These are phyloP conservation scores for Callinectes sapidus DNA, from an alignment of 2,888 invertebrate genomes.

Conservation along the genomic window DNA sequence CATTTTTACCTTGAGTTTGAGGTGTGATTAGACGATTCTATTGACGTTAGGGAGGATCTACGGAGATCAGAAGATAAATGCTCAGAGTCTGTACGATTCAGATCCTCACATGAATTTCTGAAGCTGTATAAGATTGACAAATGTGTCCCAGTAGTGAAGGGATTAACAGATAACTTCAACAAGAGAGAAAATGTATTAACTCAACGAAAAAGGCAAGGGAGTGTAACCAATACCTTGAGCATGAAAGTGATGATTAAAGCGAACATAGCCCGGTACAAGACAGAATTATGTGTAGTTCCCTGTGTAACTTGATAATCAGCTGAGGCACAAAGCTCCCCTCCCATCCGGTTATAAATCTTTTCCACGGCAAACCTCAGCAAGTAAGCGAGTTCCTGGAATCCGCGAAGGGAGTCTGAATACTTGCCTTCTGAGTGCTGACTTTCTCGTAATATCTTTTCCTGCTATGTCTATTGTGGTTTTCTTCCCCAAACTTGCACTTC, in stretches of 20 bases:
- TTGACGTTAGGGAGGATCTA: too few species aligned
- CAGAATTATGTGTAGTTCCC: neutral
- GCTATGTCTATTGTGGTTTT: too few species aligned
- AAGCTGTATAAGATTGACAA: too few species aligned
- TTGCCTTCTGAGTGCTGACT: neutral
- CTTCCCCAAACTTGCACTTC: too few species aligned
- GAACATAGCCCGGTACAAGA: neutral
- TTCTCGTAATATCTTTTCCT: neutral
- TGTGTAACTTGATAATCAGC: conserved; percentile 9
- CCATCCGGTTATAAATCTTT: neutral
- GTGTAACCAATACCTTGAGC: neutral
- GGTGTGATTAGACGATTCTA: too few species aligned
- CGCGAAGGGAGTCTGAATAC: neutral
- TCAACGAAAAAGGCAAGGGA: neutral
- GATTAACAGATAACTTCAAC: too few species aligned
- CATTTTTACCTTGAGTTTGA: too few species aligned
- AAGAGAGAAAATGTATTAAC: too few species aligned
- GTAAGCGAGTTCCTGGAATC: neutral
- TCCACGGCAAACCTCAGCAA: neutral
- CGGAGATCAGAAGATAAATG: too few species aligned
- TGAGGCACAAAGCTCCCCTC: neutral
- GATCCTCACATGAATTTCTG: too few species aligned
- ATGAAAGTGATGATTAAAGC: neutral
- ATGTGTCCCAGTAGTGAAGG: too few species aligned
- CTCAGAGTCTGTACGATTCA: too few species aligned